Evolutionary conservation across 1,140 invertebrate genomes (phyloP).

Genomic region (Drosophila nigromelanica): DNA sequence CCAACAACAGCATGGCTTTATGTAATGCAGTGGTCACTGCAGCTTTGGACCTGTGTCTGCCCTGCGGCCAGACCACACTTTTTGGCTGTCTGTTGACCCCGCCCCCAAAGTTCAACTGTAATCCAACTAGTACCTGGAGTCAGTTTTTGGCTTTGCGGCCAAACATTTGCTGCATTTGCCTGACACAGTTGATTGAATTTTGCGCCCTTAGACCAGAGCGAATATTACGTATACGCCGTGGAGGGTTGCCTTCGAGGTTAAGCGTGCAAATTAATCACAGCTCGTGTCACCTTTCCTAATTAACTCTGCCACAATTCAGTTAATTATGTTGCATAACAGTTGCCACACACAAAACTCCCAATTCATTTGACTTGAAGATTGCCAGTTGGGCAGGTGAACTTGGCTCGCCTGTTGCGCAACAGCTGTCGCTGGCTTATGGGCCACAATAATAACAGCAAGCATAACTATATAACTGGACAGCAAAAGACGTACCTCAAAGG

Average conservation of each 20-base stretch:
- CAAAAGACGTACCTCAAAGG: not conserved
- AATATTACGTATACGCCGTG: conserved; percentile 27
- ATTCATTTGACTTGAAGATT: not conserved
- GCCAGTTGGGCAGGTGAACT: conserved; percentile 2
- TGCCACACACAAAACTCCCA: not conserved
- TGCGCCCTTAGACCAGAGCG: not conserved
- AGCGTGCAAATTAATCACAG: conserved; percentile 26
- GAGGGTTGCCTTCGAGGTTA: not conserved
- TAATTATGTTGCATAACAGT: conserved; percentile 35
- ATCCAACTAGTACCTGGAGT: conserved; percentile 30
- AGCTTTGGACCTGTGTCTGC: not conserved
- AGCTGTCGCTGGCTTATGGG: conserved; percentile 30
- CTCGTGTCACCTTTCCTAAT: conserved; percentile 10
- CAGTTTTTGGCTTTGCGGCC: conserved; percentile 15
- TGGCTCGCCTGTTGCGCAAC: conserved; percentile 29
- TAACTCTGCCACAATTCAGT: conserved; percentile 32
- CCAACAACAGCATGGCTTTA: not conserved
- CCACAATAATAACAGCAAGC: conserved; percentile 17
- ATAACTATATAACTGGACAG: conserved; percentile 18
- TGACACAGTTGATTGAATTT: conserved; percentile 21
- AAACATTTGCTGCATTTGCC: conserved; percentile 24
- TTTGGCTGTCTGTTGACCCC: not conserved
- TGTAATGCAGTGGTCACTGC: not conserved
- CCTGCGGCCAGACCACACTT: conserved; percentile 11
- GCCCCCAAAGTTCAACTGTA: conserved; percentile 7